These are phyloP conservation scores for Craseonycteris thonglongyai DNA, from an alignment of 2,113 vertebrate genomes.

Conservation along the genomic window DNA sequence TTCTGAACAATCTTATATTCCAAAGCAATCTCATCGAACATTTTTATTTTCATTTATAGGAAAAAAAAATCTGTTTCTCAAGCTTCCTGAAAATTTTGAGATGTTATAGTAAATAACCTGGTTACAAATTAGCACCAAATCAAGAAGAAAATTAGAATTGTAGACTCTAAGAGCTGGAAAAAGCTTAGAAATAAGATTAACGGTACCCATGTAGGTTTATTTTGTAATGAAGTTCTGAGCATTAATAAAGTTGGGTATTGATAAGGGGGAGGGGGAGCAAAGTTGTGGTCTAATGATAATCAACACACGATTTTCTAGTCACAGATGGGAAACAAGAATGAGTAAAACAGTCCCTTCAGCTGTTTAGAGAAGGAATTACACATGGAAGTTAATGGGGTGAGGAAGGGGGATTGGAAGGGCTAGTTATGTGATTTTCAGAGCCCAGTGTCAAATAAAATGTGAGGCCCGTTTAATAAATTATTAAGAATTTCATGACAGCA, in stretches of 20 bases:
- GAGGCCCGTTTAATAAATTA: background rate
- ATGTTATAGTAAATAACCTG: constrained; percentile 3
- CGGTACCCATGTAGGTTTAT: background rate
- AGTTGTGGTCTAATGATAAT: background rate
- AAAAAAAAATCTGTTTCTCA: background rate
- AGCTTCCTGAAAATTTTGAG: constrained; percentile 11
- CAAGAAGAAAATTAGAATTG: background rate
- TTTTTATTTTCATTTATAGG: constrained; percentile 21
- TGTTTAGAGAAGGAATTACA: background rate
- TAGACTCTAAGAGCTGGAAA: background rate
- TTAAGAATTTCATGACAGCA: background rate
- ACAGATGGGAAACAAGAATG: background rate
- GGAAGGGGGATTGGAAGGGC: background rate
- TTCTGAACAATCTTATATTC: background rate
- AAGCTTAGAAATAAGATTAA: background rate
- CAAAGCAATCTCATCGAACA: background rate
- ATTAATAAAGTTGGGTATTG: background rate
- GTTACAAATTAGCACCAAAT: background rate
- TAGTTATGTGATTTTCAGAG: background rate
- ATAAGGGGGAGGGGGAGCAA: background rate
- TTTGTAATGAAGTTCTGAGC: background rate
- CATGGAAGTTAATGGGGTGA: background rate
- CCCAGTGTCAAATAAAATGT: background rate
- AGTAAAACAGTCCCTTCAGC: background rate
- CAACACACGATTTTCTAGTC: background rate